Evolutionary conservation across 2,113 vertebrate genomes (phyloP).

Genomic region (Vulpes ferrilata): DNA sequence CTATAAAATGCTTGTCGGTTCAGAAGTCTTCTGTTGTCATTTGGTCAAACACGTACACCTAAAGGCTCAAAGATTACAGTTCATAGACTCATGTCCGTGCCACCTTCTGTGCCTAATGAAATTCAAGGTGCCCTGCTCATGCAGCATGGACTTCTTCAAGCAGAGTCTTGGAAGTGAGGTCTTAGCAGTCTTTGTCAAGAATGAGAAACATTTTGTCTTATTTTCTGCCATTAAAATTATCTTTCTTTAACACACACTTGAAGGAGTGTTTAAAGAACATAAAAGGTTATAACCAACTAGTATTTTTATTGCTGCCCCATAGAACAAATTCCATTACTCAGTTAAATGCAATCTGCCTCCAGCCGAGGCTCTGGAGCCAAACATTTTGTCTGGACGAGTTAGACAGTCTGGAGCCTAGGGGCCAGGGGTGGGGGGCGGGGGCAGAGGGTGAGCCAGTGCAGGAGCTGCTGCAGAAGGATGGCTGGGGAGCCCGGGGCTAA

Average conservation of each 20-base stretch:
- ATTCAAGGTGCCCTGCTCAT: slow-evolving; percentile 50
- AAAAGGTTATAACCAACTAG: slow-evolving; percentile 83
- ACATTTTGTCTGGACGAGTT: slow-evolving; percentile 83
- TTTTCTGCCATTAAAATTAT: slow-evolving; percentile 72
- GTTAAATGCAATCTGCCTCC: slow-evolving; percentile 82
- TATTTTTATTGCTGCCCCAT: slow-evolving; percentile 87
- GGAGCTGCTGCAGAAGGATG: background rate
- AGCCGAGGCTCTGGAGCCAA: slow-evolving; percentile 82
- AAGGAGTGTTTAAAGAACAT: slow-evolving; percentile 82
- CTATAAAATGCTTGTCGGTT: background rate
- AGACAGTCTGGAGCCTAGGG: slow-evolving; percentile 75
- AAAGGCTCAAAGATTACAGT: background rate
- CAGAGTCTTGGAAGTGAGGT: slow-evolving; percentile 72
- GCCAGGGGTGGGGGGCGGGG: background rate
- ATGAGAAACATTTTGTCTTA: slow-evolving; percentile 79
- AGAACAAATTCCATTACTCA: slow-evolving; percentile 86
- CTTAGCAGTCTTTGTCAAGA: slow-evolving; percentile 77
- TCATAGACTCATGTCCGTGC: background rate
- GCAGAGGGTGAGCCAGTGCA: background rate
- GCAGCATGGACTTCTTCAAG: slow-evolving; percentile 60
- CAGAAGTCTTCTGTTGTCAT: background rate
- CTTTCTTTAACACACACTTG: slow-evolving; percentile 84
- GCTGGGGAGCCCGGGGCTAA: background rate
- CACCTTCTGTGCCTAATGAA: slow-evolving; percentile 41
- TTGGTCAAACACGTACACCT: background rate